Evolutionary conservation across 2,797 vertebrate species (phyloP).

Genomic region (Masticophis lateralis): DNA sequence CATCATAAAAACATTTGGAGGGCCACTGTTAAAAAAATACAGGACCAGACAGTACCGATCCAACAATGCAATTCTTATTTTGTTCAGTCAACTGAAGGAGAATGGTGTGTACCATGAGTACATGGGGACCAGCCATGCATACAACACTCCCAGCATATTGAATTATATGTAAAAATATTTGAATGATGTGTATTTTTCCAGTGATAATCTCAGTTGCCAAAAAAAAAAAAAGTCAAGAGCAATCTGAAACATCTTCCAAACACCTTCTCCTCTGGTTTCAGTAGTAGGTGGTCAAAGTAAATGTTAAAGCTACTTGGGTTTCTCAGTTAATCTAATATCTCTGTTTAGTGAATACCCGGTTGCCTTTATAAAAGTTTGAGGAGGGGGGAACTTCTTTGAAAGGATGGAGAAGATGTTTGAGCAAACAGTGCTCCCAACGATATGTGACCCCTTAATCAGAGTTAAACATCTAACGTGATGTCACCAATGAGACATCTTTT

Average conservation of each 20-base stretch:
- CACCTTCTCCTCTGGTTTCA: neutral
- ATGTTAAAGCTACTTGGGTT: neutral
- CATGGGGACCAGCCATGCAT: neutral
- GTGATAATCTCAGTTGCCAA: neutral
- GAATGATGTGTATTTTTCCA: neutral
- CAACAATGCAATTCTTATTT: neutral
- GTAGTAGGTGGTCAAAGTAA: neutral
- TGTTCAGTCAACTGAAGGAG: neutral
- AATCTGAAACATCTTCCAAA: neutral
- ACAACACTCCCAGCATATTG: neutral
- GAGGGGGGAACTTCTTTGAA: neutral
- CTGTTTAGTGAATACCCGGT: neutral
- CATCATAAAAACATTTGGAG: neutral
- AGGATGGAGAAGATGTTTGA: neutral
- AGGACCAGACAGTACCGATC: neutral
- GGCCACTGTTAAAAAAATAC: neutral
- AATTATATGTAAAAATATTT: neutral
- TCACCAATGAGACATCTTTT: neutral
- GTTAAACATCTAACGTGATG: neutral
- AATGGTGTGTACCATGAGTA: neutral
- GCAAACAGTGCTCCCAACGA: neutral
- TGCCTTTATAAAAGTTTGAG: neutral
- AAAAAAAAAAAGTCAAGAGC: neutral
- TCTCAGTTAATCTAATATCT: neutral
- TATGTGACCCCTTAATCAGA: neutral